A percentile compares a stretch with the other conserved stretches of the same genome.
These are phyloP conservation scores for Saccopteryx bilineata DNA, from an alignment of 2,113 vertebrate species.

Conservation along the genomic window DNA sequence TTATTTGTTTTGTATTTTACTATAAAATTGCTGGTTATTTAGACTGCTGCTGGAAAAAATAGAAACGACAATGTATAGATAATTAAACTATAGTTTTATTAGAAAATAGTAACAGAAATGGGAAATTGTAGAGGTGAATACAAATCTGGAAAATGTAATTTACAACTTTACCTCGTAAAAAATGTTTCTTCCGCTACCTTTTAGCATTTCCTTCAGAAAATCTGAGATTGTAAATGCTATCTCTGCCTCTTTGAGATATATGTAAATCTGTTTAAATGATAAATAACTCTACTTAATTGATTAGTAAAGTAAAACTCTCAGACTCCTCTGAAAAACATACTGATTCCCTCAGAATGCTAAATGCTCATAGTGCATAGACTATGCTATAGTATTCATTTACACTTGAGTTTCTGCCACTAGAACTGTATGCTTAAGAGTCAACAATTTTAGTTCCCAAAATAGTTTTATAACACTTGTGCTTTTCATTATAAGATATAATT, in stretches of 20 bases:
- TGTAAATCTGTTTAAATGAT: background rate
- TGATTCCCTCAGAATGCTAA: background rate
- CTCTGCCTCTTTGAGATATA: constrained; percentile 3
- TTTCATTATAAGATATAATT: constrained; percentile 45
- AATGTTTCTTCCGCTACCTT: background rate
- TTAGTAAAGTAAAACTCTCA: background rate
- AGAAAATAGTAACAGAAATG: background rate
- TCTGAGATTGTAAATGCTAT: constrained; percentile 27
- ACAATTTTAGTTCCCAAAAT: background rate
- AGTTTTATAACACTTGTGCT: background rate
- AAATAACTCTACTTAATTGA: background rate
- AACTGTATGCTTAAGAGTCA: constrained; percentile 29
- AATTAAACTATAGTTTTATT: constrained; percentile 49
- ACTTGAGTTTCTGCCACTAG: background rate
- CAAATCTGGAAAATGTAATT: constrained; percentile 19
- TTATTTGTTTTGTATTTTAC: constrained; percentile 50
- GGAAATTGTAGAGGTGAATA: constrained; percentile 6
- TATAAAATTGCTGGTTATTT: constrained; percentile 22
- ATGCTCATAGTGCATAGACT: background rate
- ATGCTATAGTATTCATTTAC: background rate
- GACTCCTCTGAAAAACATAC: constrained; percentile 19
- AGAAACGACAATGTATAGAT: constrained; percentile 2
- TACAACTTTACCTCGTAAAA: background rate
- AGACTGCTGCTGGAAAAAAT: background rate
- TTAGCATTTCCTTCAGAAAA: constrained; percentile 58